Base-by-base conservation (phyloP, 2,797 vertebrate species). In the Halcyon smyrnensis region DNA sequence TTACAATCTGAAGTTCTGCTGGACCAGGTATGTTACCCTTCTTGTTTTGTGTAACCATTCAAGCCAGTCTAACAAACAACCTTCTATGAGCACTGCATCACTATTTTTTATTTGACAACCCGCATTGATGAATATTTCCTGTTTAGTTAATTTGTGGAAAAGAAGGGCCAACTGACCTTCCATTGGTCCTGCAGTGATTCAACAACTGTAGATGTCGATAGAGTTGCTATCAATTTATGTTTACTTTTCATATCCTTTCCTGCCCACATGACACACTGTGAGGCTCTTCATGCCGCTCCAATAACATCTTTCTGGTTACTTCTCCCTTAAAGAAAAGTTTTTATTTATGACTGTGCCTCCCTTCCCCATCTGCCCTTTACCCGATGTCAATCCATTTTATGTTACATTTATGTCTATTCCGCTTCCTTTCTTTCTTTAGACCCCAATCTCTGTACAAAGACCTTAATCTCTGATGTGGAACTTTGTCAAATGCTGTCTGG, bases 381-480 rank as follows among this genome's bases (percentile, higher is more conserved):
- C 94, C 60, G 24, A 71, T 93, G 95, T 96, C 97, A 98, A 98
- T 97, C 96, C 97, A 97, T 98, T 98, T 98, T 60, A 97, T 69
- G 90, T 97, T 96, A 81, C 95, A 96, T 98, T 95, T 97, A 95
- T 95, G 97, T 97, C 97, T 89, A 95, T 97, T 97, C 94, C 78
- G 20, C 95, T 97, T 96, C 94, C 96, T 93, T 89, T 62, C 91
- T 97, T 83, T 93, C 57, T 86, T 87, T 81, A 98, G 98, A 98
- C 98, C 97, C 93, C 98, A 98, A 95, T 98, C 96, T 98, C 84
- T 88, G 93, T 82, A 48, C 97, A 41, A 96, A 97, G 98, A 98
- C 98, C 98, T 98, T 97, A 68, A 70, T 96, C 97, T 96, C 37
- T 97, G 97, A 95, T 97, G 97, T 98, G 98, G 97, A 98, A 97